These are phyloP conservation scores for Tupaia chinensis DNA, from an alignment of 2,113 vertebrate species.

Conservation along the genomic window DNA sequence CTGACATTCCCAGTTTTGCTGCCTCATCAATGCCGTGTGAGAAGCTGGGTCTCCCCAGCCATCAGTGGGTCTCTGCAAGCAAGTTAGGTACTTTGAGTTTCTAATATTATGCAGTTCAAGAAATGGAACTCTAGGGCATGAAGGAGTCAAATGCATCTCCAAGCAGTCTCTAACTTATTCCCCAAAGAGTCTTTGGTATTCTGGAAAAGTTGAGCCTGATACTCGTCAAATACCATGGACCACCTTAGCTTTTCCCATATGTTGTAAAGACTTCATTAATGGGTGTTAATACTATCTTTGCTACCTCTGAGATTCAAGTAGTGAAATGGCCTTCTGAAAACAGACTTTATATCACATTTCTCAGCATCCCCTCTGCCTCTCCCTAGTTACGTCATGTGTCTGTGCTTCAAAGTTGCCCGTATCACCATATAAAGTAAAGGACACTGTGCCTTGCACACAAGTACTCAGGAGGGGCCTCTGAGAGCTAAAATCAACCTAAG, in stretches of 20 bases:
- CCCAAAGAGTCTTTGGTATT: neutral
- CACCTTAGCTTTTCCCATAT: neutral
- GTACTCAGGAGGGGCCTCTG: neutral
- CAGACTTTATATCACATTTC: neutral
- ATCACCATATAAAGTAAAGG: neutral
- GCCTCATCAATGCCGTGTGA: neutral
- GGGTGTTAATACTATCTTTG: neutral
- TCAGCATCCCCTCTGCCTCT: neutral
- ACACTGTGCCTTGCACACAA: neutral
- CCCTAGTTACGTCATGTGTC: neutral
- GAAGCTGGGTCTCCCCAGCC: neutral
- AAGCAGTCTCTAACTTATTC: neutral
- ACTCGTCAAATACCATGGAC: neutral
- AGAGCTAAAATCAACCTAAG: neutral
- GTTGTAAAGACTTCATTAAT: neutral
- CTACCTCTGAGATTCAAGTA: neutral
- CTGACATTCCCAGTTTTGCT: neutral
- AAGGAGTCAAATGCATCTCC: neutral
- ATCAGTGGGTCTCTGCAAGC: neutral
- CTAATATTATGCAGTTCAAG: neutral
- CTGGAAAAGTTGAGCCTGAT: neutral
- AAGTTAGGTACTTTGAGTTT: constrained; percentile 3
- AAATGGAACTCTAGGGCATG: neutral
- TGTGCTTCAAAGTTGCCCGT: neutral
- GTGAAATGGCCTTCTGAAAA: neutral